phyloP scores from a whole-genome alignment of 2,888 invertebrate genomes.

The Monopis laevigella region DNA sequence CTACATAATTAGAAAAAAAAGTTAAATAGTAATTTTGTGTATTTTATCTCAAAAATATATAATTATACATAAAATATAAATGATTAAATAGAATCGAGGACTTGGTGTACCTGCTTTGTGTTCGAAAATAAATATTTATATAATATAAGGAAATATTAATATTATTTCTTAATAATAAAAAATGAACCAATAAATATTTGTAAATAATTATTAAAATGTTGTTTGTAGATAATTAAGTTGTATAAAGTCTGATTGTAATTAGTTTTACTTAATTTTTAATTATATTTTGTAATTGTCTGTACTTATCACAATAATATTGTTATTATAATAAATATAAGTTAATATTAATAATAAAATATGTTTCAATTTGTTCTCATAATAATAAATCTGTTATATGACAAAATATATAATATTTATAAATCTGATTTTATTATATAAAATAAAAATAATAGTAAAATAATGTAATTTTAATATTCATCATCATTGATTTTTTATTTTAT shows the following conservation, averaged over 20 bases:
- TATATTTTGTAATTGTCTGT: conserved; percentile 13
- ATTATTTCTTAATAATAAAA: not conserved
- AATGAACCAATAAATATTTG: conserved; percentile 20
- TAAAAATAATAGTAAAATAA: too few species aligned
- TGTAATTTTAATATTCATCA: too few species aligned
- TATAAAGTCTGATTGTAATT: conserved; percentile 58
- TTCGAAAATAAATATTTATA: conserved; percentile 27
- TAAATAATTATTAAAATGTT: conserved; percentile 14
- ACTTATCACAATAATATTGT: conserved; percentile 16
- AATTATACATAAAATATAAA: conserved; percentile 32
- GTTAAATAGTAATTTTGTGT: not conserved
- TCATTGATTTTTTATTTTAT: too few species aligned
- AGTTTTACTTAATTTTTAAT: conserved; percentile 17
- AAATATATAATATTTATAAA: too few species aligned
- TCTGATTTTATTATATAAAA: too few species aligned
- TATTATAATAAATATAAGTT: not conserved
- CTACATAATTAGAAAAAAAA: too few species aligned
- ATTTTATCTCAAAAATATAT: not conserved
- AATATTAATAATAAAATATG: too few species aligned
- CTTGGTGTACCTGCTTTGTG: conserved; percentile 58
- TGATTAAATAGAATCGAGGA: conserved; percentile 38
- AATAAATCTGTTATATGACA: too few species aligned
- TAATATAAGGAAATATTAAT: conserved; percentile 5
- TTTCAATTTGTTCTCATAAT: conserved; percentile 11
- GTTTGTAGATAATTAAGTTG: conserved; percentile 17